These are phyloP conservation scores for Toxotes jaculatrix DNA, from an alignment of 2,113 vertebrate species.

Conservation along the genomic window DNA sequence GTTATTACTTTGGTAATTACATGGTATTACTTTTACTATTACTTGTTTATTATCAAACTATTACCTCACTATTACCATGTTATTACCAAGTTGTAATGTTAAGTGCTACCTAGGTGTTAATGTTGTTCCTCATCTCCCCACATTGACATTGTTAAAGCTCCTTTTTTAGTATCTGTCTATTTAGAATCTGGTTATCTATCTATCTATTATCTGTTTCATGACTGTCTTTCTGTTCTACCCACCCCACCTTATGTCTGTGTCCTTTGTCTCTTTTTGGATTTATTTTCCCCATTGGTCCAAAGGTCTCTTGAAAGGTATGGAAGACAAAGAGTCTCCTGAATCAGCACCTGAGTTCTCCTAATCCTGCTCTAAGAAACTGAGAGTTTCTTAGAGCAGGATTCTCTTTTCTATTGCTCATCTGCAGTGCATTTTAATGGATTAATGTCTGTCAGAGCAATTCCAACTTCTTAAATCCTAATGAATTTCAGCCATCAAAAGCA, in stretches of 20 bases:
- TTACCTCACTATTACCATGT: too few relatives aligned
- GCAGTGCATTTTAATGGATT: conserved; percentile 66
- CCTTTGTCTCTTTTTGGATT: conserved; percentile 76
- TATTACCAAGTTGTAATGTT: too few relatives aligned
- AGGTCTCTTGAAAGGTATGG: conserved; percentile 88
- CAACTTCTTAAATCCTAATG: neutral
- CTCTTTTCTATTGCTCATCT: conserved; percentile 27
- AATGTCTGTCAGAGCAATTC: conserved; percentile 11
- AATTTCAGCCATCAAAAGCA: conserved; percentile 1
- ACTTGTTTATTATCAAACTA: too few relatives aligned
- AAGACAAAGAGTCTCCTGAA: conserved; percentile 31
- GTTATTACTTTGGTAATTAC: too few relatives aligned
- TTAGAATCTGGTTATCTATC: conserved; percentile 27
- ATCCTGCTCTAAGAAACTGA: conserved; percentile 12
- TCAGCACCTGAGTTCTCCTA: conserved; percentile 43
- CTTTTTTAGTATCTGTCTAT: conserved; percentile 22
- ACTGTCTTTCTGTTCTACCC: conserved; percentile 57
- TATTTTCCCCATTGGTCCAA: conserved; percentile 81
- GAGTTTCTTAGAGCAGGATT: too few relatives aligned
- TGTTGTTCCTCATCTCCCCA: conserved; percentile 3
- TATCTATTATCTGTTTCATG: conserved; percentile 31
- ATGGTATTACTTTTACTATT: too few relatives aligned
- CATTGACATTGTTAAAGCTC: neutral
- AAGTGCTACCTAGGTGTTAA: neutral
- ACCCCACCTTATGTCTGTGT: conserved; percentile 60